Evolutionary conservation across 2,113 vertebrate genomes (phyloP).

Genomic region (Mastomys coucha): DNA sequence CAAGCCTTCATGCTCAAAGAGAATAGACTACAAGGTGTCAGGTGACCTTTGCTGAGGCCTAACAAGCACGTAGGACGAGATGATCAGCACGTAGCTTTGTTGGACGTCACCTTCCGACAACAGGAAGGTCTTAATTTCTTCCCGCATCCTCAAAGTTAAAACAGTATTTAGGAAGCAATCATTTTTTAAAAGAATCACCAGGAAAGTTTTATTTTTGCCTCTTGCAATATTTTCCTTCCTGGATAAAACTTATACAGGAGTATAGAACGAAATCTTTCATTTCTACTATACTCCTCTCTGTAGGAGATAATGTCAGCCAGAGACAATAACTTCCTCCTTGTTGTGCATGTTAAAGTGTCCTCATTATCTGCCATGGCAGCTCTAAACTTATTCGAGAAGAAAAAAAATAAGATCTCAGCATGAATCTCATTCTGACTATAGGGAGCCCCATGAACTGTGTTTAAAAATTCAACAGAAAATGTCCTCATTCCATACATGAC

Average conservation of each 20-base stretch:
- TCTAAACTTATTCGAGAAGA: conserved; percentile 77
- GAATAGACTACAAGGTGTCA: conserved; percentile 80
- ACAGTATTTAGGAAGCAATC: not conserved
- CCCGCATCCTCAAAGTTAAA: conserved; percentile 48
- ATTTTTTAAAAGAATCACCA: conserved; percentile 44
- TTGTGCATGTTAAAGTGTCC: conserved; percentile 80
- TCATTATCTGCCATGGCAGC: conserved; percentile 83
- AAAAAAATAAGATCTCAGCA: conserved; percentile 80
- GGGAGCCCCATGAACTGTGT: conserved; percentile 72
- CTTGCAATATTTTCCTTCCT: conserved; percentile 64
- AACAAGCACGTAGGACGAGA: conserved; percentile 58
- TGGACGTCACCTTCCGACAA: not conserved
- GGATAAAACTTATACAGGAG: conserved; percentile 73
- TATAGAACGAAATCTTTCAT: conserved; percentile 81
- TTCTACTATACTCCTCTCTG: conserved; percentile 79
- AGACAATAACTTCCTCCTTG: conserved; percentile 75
- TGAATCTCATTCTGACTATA: conserved; percentile 78
- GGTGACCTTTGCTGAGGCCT: conserved; percentile 76
- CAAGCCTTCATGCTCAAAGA: conserved; percentile 84
- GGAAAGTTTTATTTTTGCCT: conserved; percentile 69
- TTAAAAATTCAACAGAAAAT: conserved; percentile 71
- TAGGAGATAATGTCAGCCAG: conserved; percentile 83
- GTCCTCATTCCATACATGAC: conserved; percentile 59
- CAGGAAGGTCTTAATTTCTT: conserved; percentile 34
- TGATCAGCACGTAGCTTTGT: conserved; percentile 65